These are phyloP conservation scores for Erannis defoliaria DNA, from an alignment of 2,888 invertebrate species.

Conservation along the genomic window DNA sequence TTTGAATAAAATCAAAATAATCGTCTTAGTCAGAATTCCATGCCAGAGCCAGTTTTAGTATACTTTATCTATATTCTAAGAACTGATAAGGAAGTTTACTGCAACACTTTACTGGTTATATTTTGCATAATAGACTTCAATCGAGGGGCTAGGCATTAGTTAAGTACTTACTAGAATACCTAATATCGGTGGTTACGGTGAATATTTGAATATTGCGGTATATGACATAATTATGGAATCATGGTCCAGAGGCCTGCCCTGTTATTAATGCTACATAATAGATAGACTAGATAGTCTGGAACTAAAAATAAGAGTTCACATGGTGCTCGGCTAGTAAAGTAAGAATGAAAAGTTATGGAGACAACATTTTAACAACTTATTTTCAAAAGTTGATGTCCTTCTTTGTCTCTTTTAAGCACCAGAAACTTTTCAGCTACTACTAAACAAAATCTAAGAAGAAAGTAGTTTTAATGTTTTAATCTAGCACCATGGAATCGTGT, in stretches of 20 bases:
- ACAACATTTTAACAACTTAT: no score
- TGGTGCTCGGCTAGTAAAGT: neutral
- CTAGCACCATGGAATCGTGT: constrained; percentile 13
- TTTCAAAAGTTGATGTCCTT: no score
- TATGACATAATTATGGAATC: constrained; percentile 33
- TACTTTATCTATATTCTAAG: constrained; percentile 8
- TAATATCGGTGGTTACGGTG: constrained; percentile 32
- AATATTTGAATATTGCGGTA: constrained; percentile 31
- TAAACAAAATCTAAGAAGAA: neutral
- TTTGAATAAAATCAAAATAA: constrained; percentile 3
- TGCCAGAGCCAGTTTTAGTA: neutral
- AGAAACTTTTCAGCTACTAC: no score
- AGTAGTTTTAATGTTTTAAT: neutral
- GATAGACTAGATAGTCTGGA: constrained; percentile 10
- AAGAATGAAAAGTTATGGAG: neutral
- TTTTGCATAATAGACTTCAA: constrained; percentile 44
- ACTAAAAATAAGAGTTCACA: constrained; percentile 8
- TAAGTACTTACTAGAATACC: constrained; percentile 32
- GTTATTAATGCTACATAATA: constrained; percentile 21
- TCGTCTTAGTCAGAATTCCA: neutral
- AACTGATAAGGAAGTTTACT: constrained; percentile 31
- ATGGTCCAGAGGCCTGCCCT: constrained; percentile 13
- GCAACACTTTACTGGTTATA: constrained; percentile 36
- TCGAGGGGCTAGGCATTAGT: constrained; percentile 33
- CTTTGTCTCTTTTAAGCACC: no score